A percentile compares a stretch with the other conserved stretches of the same genome.
phyloP scores from a whole-genome alignment of 2,113 vertebrate species.

The Salvelinus sp. region DNA sequence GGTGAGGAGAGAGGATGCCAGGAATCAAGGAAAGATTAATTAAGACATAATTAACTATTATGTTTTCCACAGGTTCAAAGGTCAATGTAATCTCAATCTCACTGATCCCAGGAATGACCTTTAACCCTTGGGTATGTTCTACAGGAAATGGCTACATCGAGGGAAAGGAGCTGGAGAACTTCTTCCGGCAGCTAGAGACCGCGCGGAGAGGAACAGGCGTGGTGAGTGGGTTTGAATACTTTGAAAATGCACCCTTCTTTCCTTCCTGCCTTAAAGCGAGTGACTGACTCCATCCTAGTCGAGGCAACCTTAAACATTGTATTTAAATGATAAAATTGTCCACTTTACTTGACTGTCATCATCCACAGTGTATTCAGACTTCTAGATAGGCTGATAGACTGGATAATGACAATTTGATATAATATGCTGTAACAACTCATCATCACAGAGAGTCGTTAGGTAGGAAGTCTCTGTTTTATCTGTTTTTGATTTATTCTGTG shows the following conservation, averaged over 20 bases:
- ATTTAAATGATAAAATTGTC: neutral
- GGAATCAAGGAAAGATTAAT: neutral
- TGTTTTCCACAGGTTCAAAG: neutral
- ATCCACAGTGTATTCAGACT: neutral
- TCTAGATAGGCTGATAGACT: too few species aligned
- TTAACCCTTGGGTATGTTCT: constrained; percentile 7
- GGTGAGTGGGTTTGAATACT: constrained; percentile 74
- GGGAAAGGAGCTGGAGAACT: constrained; percentile 94
- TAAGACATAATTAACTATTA: neutral
- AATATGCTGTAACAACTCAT: neutral
- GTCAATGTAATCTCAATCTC: neutral
- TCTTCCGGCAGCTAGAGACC: constrained; percentile 89
- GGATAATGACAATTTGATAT: too few species aligned
- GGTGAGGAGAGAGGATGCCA: too few species aligned
- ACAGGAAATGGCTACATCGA: constrained; percentile 95
- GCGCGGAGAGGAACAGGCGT: constrained; percentile 81
- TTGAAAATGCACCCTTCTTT: neutral
- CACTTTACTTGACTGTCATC: neutral
- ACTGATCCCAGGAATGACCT: neutral
- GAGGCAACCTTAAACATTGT: too few species aligned
- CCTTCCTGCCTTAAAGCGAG: neutral
- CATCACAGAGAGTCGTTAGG: neutral
- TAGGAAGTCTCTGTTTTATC: neutral
- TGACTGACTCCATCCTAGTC: neutral
- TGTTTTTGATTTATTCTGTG: neutral